Evolutionary conservation across 2,888 invertebrate genomes (phyloP), one percentile per base, ranked within the genome.

Genomic region (Drosophila bunnanda): DNA sequence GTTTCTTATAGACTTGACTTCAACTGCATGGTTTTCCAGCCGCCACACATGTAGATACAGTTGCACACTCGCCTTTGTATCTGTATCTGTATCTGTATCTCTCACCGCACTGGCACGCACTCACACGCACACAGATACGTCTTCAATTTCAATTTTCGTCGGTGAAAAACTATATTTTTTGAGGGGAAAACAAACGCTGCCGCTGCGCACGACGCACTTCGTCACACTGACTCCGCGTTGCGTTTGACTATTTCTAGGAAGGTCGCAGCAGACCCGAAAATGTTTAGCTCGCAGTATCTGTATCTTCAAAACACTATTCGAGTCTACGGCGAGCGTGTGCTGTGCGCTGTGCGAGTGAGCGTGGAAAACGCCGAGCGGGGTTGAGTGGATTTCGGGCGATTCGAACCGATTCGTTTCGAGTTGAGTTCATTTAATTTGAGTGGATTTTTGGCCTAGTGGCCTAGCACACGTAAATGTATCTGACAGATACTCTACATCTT

Each of bases 191-290:
- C n/a, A 85, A 86, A 86, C 88, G 85, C 73, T 86, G 89, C 89
- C 89, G 89, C 81, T 89, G 84, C 85, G 83, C 88, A 90, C 86
- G 88, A 90, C 90, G 88, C 84, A 90, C 90, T 89, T 83, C 79
- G 79, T 78, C 84, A 84, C 78, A 91, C 91, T 91, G 83, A 86
- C 82, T 83, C 78, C 75, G 83, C 77, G 78, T 84, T 84, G 82
- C 79, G 86, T 89, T 90, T 80, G 32, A 90, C 89, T 84, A 89
- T 88, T 91, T 89, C 89, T 87, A 88, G 88, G 91, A 91, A 91
- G 82, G 82, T 80, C 86, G 68, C 38, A 20, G 53, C 41, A 69
- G 67, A 62, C 56, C 75, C 82, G 65, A 75, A 88, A 71, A 65
- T 80, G 67, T 86, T 65, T 69, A 50, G 67, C 72, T 65, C 66